Evolutionary conservation across 2,797 vertebrate species (phyloP), one percentile per base, ranked within the genome.

Genomic region (Chaetodon trifasciatus): DNA sequence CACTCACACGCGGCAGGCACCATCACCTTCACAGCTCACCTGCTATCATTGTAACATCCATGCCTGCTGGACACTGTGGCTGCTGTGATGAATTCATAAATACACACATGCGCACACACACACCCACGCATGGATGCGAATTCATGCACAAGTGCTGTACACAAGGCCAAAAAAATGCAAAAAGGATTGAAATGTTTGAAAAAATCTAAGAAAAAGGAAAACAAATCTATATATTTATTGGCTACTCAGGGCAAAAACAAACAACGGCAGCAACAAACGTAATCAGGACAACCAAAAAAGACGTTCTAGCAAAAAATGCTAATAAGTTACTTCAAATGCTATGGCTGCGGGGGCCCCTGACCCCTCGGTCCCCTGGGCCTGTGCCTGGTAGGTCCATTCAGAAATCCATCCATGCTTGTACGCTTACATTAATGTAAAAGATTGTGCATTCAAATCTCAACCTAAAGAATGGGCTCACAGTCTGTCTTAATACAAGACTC

Each of bases 21-120:
- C 24, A 82, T 93, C 93, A 93, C 93, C 93, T 94, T 94, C 93
- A 94, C 90, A 93, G 88, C 92, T 93, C 91, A 93, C 87, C 90
- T 91, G 65, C 83, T 87, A 90, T 92, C 89, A 90, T 85, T 85
- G 91, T 90, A 77, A 86, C 81, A 86, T 91, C 88, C 60, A 76
- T 87, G 88, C 90, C 87, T 91, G 88, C 88, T 91, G 91, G 90
- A 91, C 89, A 87, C 79, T 89, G 74, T 55, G 64, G 85, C 78
- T 53, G 78, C 88, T 89, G 81, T 82, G 78, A 86, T 86, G 56
- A 83, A 90, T 89, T 89, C 85, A 89, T 85, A 87, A 79, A 89
- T 75, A 81, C 70, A 76, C 42, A 44, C 24, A 53, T 21, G 52
- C 60, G 35, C 64, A 84, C 57, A 79, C 83, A 66, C 60, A 87